Conservation (phyloP, 2,888 invertebrate species). For the Scaptomyza flava region DNA sequence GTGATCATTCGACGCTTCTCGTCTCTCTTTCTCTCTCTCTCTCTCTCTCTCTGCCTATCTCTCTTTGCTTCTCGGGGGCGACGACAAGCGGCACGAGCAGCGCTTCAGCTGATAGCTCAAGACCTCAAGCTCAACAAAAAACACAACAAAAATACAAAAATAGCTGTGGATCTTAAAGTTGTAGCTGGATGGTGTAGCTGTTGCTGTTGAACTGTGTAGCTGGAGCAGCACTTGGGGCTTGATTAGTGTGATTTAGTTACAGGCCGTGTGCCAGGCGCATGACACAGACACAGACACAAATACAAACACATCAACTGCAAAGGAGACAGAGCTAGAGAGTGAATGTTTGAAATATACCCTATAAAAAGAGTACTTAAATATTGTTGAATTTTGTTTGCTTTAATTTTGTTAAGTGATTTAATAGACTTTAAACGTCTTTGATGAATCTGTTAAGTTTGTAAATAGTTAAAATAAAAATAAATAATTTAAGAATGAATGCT, state of each 20-base stretch:
- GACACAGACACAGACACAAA: conserved; percentile 57
- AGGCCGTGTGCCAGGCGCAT: conserved; percentile 79
- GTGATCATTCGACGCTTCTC: conserved; percentile 63
- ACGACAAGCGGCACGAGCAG: conserved; percentile 72
- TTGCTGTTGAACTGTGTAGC: conserved; percentile 40
- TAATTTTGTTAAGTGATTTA: too few species aligned
- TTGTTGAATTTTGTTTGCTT: too few species aligned
- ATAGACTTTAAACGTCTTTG: too few species aligned
- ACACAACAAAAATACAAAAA: background rate
- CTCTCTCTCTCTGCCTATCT: conserved; percentile 1
- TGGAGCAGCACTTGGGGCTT: conserved; percentile 74
- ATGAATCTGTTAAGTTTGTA: too few species aligned
- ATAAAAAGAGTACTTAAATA: background rate
- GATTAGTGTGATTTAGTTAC: conserved; percentile 79
- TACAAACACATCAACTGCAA: conserved; percentile 21
- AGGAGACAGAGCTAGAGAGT: conserved; percentile 6
- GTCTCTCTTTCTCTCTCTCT: too few species aligned
- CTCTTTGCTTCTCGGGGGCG: conserved; percentile 55
- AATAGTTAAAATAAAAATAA: too few species aligned
- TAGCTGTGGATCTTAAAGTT: conserved; percentile 7
- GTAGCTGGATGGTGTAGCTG: conserved; percentile 16
- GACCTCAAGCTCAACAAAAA: conserved; percentile 24
- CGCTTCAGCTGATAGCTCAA: conserved; percentile 55
- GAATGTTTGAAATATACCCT: conserved; percentile 14
- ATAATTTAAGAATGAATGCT: too few species aligned